phyloP scores from a whole-genome alignment of 2,797 vertebrate genomes.

The Crocidura indochinensis region DNA sequence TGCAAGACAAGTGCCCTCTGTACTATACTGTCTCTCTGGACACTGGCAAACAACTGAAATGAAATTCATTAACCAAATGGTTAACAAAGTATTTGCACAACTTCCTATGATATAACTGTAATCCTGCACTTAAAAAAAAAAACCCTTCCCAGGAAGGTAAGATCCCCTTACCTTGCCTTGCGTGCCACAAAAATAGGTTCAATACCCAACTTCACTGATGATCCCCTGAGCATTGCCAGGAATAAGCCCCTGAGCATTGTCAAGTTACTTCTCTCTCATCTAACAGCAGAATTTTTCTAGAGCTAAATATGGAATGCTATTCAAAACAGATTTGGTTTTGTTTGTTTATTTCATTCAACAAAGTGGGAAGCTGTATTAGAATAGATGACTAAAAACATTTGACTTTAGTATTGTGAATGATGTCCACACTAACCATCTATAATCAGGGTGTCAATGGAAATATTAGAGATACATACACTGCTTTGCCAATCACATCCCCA shows the following conservation, averaged over 20 bases:
- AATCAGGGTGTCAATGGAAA: too few relatives aligned
- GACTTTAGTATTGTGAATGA: not conserved
- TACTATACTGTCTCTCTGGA: too few relatives aligned
- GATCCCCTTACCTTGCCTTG: too few relatives aligned
- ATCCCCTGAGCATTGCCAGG: too few relatives aligned
- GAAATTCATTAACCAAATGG: not conserved
- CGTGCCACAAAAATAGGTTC: too few relatives aligned
- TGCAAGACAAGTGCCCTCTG: too few relatives aligned
- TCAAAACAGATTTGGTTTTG: conserved; percentile 5
- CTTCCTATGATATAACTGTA: not conserved
- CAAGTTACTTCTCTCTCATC: not conserved
- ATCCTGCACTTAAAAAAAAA: not conserved
- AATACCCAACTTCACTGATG: too few relatives aligned
- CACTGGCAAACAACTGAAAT: conserved; percentile 1
- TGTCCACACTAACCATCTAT: too few relatives aligned
- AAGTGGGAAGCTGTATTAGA: not conserved
- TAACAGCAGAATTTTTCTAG: not conserved
- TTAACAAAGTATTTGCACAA: not conserved
- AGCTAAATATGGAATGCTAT: not conserved
- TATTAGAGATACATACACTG: too few relatives aligned
- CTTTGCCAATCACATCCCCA: not conserved
- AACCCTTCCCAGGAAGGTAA: too few relatives aligned
- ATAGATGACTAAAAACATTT: not conserved
- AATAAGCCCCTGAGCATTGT: too few relatives aligned
- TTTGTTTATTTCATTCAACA: not conserved